A percentile compares a stretch with the other conserved stretches of the same genome.
phyloP scores from a whole-genome alignment of 2,888 invertebrate genomes.

The Eretmocerus hayati region DNA sequence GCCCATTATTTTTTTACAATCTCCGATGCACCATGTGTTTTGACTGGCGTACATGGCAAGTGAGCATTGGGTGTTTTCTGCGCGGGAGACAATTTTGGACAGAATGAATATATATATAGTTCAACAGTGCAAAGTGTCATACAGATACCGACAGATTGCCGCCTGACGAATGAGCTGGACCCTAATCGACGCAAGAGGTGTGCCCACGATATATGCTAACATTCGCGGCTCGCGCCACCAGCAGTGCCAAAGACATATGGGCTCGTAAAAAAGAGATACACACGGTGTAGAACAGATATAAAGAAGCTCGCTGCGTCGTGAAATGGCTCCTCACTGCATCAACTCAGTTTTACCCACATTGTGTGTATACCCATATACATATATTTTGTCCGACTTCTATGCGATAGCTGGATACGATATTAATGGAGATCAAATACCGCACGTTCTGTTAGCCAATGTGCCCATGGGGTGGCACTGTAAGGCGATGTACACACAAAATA shows the following conservation, averaged over 20 bases:
- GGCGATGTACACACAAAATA: no score
- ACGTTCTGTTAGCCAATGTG: not conserved
- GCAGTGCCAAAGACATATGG: slow-evolving; percentile 40
- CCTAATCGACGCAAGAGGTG: no score
- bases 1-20: no score
- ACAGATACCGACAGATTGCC: slow-evolving; percentile 33
- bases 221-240: slow-evolving; percentile 22
- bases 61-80: not conserved
- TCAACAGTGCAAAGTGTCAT: no score
- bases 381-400: no score
- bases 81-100: no score
- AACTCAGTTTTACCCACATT: no score
- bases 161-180: slow-evolving; percentile 43
- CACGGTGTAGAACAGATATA: slow-evolving; percentile 15
- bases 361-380: no score
- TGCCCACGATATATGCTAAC: no score
- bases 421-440: slow-evolving; percentile 47
- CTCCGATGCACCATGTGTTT: slow-evolving; percentile 32
- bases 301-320: slow-evolving; percentile 2
- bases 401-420: slow-evolving; percentile 40
- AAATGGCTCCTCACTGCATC: slow-evolving; percentile 13
- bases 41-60: slow-evolving; percentile 28
- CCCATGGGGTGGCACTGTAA: no score
- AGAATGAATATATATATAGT: no score
- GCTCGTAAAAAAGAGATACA: slow-evolving; percentile 41